These are phyloP conservation scores for Mimas tiliae DNA, from an alignment of 2,888 invertebrate genomes.

Conservation along the genomic window DNA sequence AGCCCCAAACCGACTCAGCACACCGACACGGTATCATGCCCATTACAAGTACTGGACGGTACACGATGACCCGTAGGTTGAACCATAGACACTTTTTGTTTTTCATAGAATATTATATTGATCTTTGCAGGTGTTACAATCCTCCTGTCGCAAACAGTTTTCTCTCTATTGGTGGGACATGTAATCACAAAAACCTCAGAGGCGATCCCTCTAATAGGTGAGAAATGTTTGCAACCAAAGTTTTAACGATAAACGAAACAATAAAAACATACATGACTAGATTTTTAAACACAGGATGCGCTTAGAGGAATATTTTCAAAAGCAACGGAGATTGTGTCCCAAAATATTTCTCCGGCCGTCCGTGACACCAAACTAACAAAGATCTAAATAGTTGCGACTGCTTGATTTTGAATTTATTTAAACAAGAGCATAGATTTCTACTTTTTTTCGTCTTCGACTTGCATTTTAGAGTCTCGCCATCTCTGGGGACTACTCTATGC, in stretches of 20 bases:
- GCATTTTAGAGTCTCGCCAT: conserved; percentile 65
- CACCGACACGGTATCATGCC: conserved; percentile 67
- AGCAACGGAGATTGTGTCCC: conserved; percentile 42
- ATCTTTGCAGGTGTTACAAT: conserved; percentile 98
- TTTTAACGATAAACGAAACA: conserved; percentile 44
- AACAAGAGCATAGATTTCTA: conserved; percentile 65
- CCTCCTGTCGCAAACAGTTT: conserved; percentile 99
- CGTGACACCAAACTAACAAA: conserved; percentile 62
- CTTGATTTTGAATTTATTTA: conserved; percentile 52
- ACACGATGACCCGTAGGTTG: conserved; percentile 47
- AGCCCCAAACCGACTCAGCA: conserved; percentile 80
- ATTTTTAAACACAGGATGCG: conserved; percentile 57
- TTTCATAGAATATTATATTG: conserved; percentile 79
- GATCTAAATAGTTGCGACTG: conserved; percentile 72
- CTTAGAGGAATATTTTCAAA: conserved; percentile 67
- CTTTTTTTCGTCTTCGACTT: conserved; percentile 63
- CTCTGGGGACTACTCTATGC: conserved; percentile 61
- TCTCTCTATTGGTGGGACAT: conserved; percentile 99
- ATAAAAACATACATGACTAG: conserved; percentile 49
- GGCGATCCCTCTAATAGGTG: conserved; percentile 99
- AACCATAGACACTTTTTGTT: conserved; percentile 61
- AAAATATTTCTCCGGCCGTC: conserved; percentile 76
- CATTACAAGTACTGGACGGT: conserved; percentile 50
- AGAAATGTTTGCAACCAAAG: conserved; percentile 60
- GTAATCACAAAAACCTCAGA: conserved; percentile 99